These are phyloP conservation scores for Daktulosphaira vitifoliae DNA, from an alignment of 1,140 invertebrate genomes.

Conservation along the genomic window DNA sequence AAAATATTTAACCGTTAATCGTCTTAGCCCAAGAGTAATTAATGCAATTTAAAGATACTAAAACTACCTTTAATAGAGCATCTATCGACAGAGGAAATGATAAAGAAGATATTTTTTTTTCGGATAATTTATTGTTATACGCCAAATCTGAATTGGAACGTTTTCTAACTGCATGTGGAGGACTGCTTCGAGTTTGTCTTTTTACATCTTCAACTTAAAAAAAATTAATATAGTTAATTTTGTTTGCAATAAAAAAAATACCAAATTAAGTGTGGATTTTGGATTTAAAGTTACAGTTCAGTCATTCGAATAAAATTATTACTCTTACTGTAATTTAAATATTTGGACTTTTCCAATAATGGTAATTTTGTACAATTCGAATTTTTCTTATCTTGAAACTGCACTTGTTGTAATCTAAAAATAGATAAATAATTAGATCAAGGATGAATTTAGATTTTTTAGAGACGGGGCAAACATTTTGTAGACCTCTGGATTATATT, in stretches of 20 bases:
- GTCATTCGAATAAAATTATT: slow-evolving; percentile 4
- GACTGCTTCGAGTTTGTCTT: background rate
- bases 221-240: background rate
- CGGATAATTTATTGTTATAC: background rate
- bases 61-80: slow-evolving; percentile 23
- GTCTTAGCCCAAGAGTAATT: too few relatives aligned
- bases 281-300: too few relatives aligned
- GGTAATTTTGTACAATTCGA: slow-evolving; percentile 2
- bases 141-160: slow-evolving; percentile 20
- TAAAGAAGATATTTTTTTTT: slow-evolving; percentile 21
- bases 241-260: background rate
- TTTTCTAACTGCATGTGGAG: background rate
- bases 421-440: too few relatives aligned
- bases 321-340: background rate
- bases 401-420: slow-evolving; percentile 3
- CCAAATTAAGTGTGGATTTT: too few relatives aligned
- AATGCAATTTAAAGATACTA: too few relatives aligned
- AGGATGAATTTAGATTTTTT: too few relatives aligned
- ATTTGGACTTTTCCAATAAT: background rate
- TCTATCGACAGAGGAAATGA: slow-evolving; percentile 31
- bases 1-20: too few relatives aligned
- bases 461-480: too few relatives aligned
- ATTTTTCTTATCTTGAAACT: slow-evolving; percentile 11
- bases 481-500: too few relatives aligned
- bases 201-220: background rate